Base-by-base conservation (phyloP, 1,140 invertebrate species). In the Temnothorax curvispinosus region DNA sequence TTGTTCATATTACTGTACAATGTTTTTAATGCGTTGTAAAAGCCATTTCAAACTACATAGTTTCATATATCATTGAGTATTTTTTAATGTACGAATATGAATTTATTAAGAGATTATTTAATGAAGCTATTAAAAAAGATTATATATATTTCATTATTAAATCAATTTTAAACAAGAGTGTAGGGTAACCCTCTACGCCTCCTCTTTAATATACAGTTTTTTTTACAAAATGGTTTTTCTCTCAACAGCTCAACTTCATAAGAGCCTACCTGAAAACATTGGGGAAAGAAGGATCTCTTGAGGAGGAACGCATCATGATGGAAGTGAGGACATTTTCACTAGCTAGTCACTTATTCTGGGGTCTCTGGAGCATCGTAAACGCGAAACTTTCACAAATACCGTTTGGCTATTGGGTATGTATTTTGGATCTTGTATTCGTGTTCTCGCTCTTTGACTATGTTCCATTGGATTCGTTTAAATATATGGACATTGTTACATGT, bases 261-360 rank as follows among this genome's bases (percentile, higher is more conserved):
- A 95, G 95, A 93, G 95, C 96, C 91, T 96, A 96, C 87, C 92
- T 96, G 91, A 96, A 94, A 90, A 95, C 95, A 76, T 92, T 94
- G 44, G 93, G 94, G 2, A 95, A 95, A 92, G 94, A 95, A 71
- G 92, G 92, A 5, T 27, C 47, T 0, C 47, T 72, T 13, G 96
- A 97, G 69, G 95, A 97, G 6, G 96, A 96, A 75, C 95, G 96
- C 18, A 89, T 99, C 13, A 94, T 98, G 86, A 93, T 95, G 47
- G 99, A 99, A 96, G 97, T 98, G 18, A 96, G 97, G 75, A 95
- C 97, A 8, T 99, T 98, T 91, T 97, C 97, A 0, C 95, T 99
- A 54, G 98, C 97, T 21, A 98, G 98, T n/a, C 98, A 99, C 94
- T 97, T 99, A 32, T 97, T 99, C 90, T 99, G 99, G 99, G 96